Evolutionary conservation across 2,797 vertebrate species (phyloP).

Genomic region (Phoxinus dragarum): DNA sequence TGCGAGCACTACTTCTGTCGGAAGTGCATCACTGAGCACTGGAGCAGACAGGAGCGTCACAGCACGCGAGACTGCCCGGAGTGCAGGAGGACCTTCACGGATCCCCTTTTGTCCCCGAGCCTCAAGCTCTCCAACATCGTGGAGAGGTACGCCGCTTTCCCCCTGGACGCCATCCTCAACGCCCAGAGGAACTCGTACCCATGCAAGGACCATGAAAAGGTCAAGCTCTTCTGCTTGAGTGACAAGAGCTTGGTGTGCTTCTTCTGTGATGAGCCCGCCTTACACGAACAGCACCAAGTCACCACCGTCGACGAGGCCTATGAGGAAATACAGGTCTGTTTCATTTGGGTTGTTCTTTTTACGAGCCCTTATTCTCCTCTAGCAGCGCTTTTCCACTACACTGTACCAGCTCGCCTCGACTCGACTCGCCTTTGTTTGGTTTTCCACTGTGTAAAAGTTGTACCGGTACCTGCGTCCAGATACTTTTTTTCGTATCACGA

Average conservation of each 20-base stretch:
- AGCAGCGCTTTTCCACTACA: too few species aligned
- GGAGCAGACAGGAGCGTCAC: conserved; percentile 93
- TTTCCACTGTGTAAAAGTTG: too few species aligned
- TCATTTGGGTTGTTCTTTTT: neutral
- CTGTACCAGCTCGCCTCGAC: too few species aligned
- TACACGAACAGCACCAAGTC: conserved; percentile 97
- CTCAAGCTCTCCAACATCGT: conserved; percentile 99
- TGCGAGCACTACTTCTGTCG: conserved; percentile 99
- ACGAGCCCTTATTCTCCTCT: rapidly evolving
- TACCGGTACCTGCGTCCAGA: too few species aligned
- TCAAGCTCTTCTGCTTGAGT: conserved; percentile 96
- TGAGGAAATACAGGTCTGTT: conserved; percentile 93
- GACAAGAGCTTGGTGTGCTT: conserved; percentile 96
- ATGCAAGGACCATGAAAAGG: conserved; percentile 97
- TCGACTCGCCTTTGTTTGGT: too few species aligned
- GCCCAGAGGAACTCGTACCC: conserved; percentile 90
- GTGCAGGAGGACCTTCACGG: conserved; percentile 91
- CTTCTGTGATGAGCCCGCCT: conserved; percentile 94
- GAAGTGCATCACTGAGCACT: conserved; percentile 97
- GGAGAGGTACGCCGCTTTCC: conserved; percentile 95
- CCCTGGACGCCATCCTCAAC: conserved; percentile 92
- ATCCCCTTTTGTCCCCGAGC: conserved; percentile 92
- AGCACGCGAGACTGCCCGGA: conserved; percentile 92
- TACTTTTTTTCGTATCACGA: too few species aligned
- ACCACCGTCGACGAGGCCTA: conserved; percentile 95